These are phyloP conservation scores for Anguilla japonica DNA, from an alignment of 2,113 vertebrate species.

Conservation along the genomic window DNA sequence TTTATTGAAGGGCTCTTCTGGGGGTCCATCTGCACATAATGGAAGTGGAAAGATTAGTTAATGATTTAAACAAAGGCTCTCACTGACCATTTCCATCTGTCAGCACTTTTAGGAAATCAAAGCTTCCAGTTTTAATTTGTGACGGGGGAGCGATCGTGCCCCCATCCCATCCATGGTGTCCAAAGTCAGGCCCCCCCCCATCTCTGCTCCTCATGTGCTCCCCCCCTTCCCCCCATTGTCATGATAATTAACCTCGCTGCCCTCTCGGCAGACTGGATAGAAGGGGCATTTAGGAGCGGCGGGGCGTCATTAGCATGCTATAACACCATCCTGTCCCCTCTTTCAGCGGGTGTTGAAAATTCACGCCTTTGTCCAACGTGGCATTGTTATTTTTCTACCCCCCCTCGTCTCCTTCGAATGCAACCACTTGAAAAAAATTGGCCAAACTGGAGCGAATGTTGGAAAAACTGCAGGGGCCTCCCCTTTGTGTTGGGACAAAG, in stretches of 20 bases:
- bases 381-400: constrained; percentile 56
- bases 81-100: constrained; percentile 69
- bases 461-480: constrained; percentile 45
- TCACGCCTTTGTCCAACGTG: constrained; percentile 46
- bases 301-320: constrained; percentile 76
- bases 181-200: constrained; percentile 54
- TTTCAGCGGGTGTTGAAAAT: constrained; percentile 50
- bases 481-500: constrained; percentile 42
- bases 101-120: constrained; percentile 68
- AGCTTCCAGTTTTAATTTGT: constrained; percentile 63
- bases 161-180: constrained; percentile 65
- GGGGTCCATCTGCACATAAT: constrained; percentile 58
- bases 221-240: constrained; percentile 70
- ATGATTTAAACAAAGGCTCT: constrained; percentile 73
- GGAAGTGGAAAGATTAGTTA: constrained; percentile 70
- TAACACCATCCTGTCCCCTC: constrained; percentile 64
- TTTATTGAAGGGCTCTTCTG: constrained; percentile 52
- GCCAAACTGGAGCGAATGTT: constrained; percentile 47
- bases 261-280: constrained; percentile 69
- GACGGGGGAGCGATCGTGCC: constrained; percentile 62
- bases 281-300: constrained; percentile 70
- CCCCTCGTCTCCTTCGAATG: constrained; percentile 37
- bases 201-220: constrained; percentile 34
- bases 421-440: constrained; percentile 47
- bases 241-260: constrained; percentile 76